Evolutionary conservation across 2,888 invertebrate genomes (phyloP), one percentile per base, ranked within the genome.

Genomic region (Ectemnius cavifrons): DNA sequence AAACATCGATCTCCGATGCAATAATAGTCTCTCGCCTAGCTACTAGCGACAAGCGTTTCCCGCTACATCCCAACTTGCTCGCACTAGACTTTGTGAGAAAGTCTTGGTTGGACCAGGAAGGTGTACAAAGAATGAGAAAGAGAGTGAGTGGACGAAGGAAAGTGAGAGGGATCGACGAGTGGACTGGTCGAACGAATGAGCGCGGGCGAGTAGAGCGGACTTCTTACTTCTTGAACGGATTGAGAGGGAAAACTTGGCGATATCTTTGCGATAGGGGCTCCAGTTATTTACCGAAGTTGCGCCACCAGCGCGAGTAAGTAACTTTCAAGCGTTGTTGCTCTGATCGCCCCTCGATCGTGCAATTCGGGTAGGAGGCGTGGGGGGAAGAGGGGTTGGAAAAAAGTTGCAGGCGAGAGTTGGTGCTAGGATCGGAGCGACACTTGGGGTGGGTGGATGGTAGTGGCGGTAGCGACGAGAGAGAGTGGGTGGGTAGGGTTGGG

Each of bases 261-360:
- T 74, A 45, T 58, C 63, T 63, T 71, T 64, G 57, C 71, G 68
- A 71, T 73, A 47, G 63, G 60, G 45, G 49, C 16, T 20, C 13
- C 57, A 62, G 63, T 80, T 81, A 81, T 77, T 76, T 81, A 81
- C 76, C 66, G 63, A 67, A 67, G 71, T 82, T 73, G 77, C 62
- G 75, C 64, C 69, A 56, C 67, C 83, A 75, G 75, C 37, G 37
- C 75, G 83, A 83, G 69, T 77, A 78, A 82, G 81, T 78, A 80
- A 82, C 75, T 81, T 82, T 75, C 67, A 77, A 75, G 71, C 73
- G 67, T 77, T 73, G 80, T 78, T 78, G 75, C 83, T 73, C 52
- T 63, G 79, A 79, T 81, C 80, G 77, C 73, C 71, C 73, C 63
- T 67, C 75, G 69, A 74, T 68, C 71, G 79, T 68, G 67, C 68